Evolutionary conservation across 2,888 invertebrate species (phyloP).

Genomic region (Pharmacophagus antenor): DNA sequence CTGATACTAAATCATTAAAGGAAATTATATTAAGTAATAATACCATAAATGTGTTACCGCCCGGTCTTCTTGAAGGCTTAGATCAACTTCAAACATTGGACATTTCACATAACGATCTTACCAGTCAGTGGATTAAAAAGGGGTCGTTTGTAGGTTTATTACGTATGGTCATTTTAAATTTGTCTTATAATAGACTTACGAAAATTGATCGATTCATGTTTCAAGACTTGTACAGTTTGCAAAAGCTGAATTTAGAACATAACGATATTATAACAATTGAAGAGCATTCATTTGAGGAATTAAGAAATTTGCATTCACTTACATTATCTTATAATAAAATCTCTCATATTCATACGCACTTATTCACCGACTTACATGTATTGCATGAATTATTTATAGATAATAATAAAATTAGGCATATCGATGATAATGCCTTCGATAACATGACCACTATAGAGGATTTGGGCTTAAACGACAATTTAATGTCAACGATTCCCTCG

Average conservation of each 20-base stretch:
- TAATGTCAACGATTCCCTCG: conserved; percentile 83
- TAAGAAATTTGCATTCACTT: conserved; percentile 88
- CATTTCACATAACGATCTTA: conserved; percentile 85
- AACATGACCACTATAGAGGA: conserved; percentile 90
- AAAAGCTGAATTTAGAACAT: conserved; percentile 87
- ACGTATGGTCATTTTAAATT: conserved; percentile 86
- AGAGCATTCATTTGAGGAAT: conserved; percentile 86
- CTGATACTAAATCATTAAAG: conserved; percentile 83
- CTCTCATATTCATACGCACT: conserved; percentile 82
- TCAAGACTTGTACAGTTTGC: conserved; percentile 86
- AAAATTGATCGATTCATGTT: conserved; percentile 86
- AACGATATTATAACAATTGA: conserved; percentile 85
- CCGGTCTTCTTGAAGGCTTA: conserved; percentile 85
- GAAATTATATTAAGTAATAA: conserved; percentile 89
- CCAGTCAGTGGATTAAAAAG: conserved; percentile 87
- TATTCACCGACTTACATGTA: conserved; percentile 86
- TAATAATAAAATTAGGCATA: conserved; percentile 84
- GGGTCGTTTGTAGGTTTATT: conserved; percentile 87
- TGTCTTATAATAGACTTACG: conserved; percentile 85
- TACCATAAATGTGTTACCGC: conserved; percentile 86
- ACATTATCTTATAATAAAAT: conserved; percentile 87
- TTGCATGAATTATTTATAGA: conserved; percentile 87
- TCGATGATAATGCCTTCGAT: conserved; percentile 86
- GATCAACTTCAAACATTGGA: conserved; percentile 87
- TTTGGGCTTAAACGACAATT: conserved; percentile 86